Evolutionary conservation across 2,888 invertebrate species (phyloP).

Genomic region (Drosophila eohydei): DNA sequence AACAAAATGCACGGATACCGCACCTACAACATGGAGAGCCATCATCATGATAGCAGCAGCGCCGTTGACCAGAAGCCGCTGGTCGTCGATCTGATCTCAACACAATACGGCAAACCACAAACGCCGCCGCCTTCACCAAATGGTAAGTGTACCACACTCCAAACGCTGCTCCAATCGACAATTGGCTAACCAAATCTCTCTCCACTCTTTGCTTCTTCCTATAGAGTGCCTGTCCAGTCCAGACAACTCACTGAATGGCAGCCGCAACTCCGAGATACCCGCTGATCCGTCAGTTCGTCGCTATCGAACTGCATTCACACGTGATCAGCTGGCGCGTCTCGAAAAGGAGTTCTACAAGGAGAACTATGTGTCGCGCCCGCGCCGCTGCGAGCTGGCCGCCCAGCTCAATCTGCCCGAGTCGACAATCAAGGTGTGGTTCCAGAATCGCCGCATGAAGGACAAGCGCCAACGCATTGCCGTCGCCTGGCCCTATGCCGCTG

Average conservation of each 20-base stretch:
- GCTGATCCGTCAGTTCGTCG: constrained; percentile 91
- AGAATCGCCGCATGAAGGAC: constrained; percentile 88
- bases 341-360: constrained; percentile 99
- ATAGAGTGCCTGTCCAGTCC: constrained; percentile 86
- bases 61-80: constrained; percentile 85
- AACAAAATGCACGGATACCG: constrained; percentile 85
- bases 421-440: constrained; percentile 99
- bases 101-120: constrained; percentile 86
- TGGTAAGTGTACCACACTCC: constrained; percentile 77
- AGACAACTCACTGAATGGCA: constrained; percentile 81
- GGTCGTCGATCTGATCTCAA: constrained; percentile 87
- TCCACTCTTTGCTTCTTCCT: constrained; percentile 20
- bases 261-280: constrained; percentile 83
- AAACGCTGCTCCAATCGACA: neutral
- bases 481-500: constrained; percentile 97
- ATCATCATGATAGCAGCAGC: constrained; percentile 60
- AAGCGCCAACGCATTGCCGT: constrained; percentile 97
- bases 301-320: constrained; percentile 98
- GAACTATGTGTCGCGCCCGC: constrained; percentile 98
- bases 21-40: constrained; percentile 84
- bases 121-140: constrained; percentile 86
- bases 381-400: constrained; percentile 97
- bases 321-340: constrained; percentile 95
- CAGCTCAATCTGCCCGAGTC: constrained; percentile 97
- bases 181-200: constrained; percentile 29